Base-by-base conservation (phyloP, 2,797 vertebrate genomes). In the Chloroceryle inda region DNA sequence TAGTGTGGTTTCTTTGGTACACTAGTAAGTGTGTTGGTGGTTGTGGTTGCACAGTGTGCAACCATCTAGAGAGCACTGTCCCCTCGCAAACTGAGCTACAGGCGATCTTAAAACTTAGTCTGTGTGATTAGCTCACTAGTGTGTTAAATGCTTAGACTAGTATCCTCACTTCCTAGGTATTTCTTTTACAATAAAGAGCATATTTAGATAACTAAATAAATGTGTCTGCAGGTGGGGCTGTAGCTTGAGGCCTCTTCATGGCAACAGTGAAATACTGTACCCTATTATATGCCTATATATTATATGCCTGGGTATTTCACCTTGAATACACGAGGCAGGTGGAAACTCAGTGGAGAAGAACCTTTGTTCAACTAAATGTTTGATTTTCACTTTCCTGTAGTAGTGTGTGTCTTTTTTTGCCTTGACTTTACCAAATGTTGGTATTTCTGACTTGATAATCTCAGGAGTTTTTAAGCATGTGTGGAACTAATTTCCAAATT, bases 371-470 rank as follows among this genome's bases (percentile, higher is more conserved):
- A 42, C 55, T 73, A 63, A 16, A 45, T 58, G 18, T 66, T 69
- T 52, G 68, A 56, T 62, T 72, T 78, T 85, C 23, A 16, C 5
- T 44, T 52, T 75, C 79, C 35, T 69, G 2, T 29, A 6, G 12
- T 50, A 1, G 1, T 12, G 3, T 29, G 11, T 69, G 31, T 59
- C 13, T 62, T 74, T 27, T 77, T 47, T 78, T 89, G 13, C 35
- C 81, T 58, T 88, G 69, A 19, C 52, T 87, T 94, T 92, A 49
- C 49, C 15, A 74, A n/a, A 16, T 64, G 13, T 35, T 56, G 53
- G 8, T 81, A 16, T 68, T 73, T 59, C 33, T 88, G 78, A 84
- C 33, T 40, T 72, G 12, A 33, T 52, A n/a, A 26, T 53, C 35
- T 77, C 35, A 35, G 14, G 18, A 42, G 22, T 69, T 63, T 80